Base-by-base conservation (phyloP, 2,797 vertebrate species). In the Anas bernieri region DNA sequence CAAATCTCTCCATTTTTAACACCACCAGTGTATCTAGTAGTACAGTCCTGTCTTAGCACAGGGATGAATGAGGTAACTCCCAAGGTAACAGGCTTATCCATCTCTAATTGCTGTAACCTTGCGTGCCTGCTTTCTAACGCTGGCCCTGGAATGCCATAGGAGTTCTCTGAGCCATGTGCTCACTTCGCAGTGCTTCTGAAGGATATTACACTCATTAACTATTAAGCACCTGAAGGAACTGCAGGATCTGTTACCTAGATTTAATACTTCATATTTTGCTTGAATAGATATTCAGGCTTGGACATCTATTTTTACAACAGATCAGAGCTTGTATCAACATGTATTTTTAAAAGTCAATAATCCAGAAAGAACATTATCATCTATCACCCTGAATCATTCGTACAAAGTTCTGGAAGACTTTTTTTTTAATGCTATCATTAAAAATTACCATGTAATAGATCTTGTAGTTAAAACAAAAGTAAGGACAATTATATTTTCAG, bases 151-250 rank as follows among this genome's bases (percentile, higher is more conserved):
- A 78, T 80, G 69, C 79, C 78, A 95, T 0, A 52, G 75, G 80
- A 94, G 59, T 11, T 67, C 80, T 77, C 8, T 67, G 39, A 83
- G 68, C 88, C 94, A 59, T 62, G 48, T n/a, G 82, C 78, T 96
- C 87, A 54, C 92, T 88, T 72, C 76, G 83, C 87, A 3, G 3
- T 61, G 85, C 69, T 90, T 92, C 59, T 94, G 85, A 87, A 92
- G 87, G 82, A 95, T 96, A 96, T 93, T 94, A 80, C 70, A 62
- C 67, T 95, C 92, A 96, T 95, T 95, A 96, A 96, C 94, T 92
- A 96, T 23, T 88, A 94, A 94, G 87, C 83, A 95, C 76, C 95
- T 92, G 90, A 91, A 97, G 83, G 78, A 96, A 95, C 63, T 78
- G 68, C 88, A 96, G 88, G 74, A 94, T 91, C 93, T 94, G 86